Evolutionary conservation across 2,113 vertebrate species (phyloP).

Genomic region (Aegotheles bennettii): DNA sequence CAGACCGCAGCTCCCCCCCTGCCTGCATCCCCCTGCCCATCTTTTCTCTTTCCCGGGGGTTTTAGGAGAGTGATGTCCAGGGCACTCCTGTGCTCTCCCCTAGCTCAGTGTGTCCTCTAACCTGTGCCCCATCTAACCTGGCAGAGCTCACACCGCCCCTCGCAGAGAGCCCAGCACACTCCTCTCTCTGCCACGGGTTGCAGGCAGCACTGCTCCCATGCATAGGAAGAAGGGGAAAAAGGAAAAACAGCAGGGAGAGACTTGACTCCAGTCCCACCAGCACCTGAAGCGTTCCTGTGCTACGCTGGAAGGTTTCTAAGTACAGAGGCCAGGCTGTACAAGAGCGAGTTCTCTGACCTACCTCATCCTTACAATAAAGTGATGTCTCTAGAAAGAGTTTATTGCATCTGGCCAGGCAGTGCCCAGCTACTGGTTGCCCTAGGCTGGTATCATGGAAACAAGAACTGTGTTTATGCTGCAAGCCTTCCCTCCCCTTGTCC

Average conservation of each 20-base stretch:
- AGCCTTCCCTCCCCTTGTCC: too few relatives aligned
- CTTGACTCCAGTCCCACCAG: conserved; percentile 61
- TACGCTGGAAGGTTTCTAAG: conserved; percentile 51
- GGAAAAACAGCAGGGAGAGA: conserved; percentile 30
- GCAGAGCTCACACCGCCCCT: background rate
- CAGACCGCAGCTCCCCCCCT: background rate
- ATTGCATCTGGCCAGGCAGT: too few relatives aligned
- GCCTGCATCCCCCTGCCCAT: background rate
- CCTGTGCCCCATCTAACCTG: background rate
- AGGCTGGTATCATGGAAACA: too few relatives aligned
- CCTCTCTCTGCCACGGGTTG: fast-evolving
- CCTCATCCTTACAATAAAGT: too few relatives aligned
- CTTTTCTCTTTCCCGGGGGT: background rate
- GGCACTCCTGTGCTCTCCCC: fast-evolving
- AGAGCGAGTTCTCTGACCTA: too few relatives aligned
- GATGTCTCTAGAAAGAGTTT: too few relatives aligned
- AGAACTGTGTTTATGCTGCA: too few relatives aligned
- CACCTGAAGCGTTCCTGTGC: conserved; percentile 53
- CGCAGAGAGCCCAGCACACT: background rate
- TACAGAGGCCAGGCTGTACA: too few relatives aligned
- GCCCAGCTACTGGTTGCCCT: too few relatives aligned
- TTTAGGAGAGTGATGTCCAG: background rate
- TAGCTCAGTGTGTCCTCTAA: background rate
- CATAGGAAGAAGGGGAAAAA: background rate
- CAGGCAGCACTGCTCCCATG: background rate